These are phyloP conservation scores for Rotaria magnacalcarata DNA, from an alignment of 2,888 invertebrate genomes.

Conservation along the genomic window DNA sequence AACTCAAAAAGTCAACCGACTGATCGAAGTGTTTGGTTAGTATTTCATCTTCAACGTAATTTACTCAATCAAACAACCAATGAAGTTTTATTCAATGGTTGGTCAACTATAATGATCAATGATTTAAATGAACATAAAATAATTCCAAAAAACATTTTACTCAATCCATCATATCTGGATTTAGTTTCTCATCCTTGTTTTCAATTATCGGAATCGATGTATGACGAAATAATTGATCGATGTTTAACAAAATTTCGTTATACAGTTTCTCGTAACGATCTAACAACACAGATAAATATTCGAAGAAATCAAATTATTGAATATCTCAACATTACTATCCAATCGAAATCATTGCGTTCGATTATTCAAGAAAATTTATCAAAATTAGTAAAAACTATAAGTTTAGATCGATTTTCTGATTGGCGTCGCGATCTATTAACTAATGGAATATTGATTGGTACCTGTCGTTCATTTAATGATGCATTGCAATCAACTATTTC, in stretches of 20 bases:
- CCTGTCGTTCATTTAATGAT: conserved; percentile 36
- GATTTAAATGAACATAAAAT: conserved; percentile 16
- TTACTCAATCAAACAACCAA: conserved; percentile 13
- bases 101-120: conserved; percentile 12
- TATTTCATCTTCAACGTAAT: conserved; percentile 36
- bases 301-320: conserved; percentile 32
- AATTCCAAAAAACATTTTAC: not conserved
- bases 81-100: conserved; percentile 32
- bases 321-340: not conserved
- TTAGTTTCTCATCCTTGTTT: not conserved
- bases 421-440: not conserved
- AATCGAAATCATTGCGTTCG: not conserved
- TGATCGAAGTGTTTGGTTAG: conserved; percentile 1
- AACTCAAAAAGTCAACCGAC: not conserved
- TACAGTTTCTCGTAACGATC: not conserved
- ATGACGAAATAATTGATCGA: conserved; percentile 17
- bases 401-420: not conserved
- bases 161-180: conserved; percentile 11
- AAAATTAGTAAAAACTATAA: not conserved
- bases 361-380: conserved; percentile 4
- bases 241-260: conserved; percentile 32
- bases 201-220: not conserved
- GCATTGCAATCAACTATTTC: not conserved
- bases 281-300: not conserved
- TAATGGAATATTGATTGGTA: not conserved